These are phyloP conservation scores for Xestia ashworthii DNA, from an alignment of 2,888 invertebrate species.

Conservation along the genomic window DNA sequence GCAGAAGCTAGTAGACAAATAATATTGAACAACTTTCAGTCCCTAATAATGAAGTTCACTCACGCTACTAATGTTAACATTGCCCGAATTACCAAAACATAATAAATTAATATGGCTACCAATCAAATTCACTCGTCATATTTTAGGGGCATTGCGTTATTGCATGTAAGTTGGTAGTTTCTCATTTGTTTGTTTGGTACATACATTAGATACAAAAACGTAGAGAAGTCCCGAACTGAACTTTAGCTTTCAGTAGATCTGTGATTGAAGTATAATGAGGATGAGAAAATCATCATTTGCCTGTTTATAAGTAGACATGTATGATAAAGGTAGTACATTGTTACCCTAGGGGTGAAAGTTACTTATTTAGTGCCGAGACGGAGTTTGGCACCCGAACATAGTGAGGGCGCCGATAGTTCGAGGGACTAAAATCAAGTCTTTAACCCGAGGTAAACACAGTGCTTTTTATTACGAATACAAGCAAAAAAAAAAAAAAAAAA, in stretches of 20 bases:
- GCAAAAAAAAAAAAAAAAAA: no score
- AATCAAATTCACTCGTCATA: background rate
- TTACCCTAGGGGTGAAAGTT: no score
- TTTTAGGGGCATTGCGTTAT: background rate
- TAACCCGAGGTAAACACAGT: no score
- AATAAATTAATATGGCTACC: background rate
- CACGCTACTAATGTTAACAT: conserved; percentile 9
- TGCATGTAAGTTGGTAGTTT: background rate
- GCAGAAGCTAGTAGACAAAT: no score
- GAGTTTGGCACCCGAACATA: no score
- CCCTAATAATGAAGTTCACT: background rate
- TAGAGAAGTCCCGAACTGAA: background rate
- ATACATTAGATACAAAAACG: background rate
- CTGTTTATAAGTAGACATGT: background rate
- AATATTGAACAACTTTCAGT: background rate
- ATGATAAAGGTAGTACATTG: background rate
- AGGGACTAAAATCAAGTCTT: no score
- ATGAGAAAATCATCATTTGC: background rate
- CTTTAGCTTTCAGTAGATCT: background rate
- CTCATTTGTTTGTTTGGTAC: background rate
- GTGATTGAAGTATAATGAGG: background rate
- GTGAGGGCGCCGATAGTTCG: no score
- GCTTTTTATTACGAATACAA: no score
- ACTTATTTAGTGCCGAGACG: no score
- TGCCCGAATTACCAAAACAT: conserved; percentile 1